Evolutionary conservation across 2,888 invertebrate genomes (phyloP), one percentile per base, ranked within the genome.

Genomic region (Bombyx huttoni): DNA sequence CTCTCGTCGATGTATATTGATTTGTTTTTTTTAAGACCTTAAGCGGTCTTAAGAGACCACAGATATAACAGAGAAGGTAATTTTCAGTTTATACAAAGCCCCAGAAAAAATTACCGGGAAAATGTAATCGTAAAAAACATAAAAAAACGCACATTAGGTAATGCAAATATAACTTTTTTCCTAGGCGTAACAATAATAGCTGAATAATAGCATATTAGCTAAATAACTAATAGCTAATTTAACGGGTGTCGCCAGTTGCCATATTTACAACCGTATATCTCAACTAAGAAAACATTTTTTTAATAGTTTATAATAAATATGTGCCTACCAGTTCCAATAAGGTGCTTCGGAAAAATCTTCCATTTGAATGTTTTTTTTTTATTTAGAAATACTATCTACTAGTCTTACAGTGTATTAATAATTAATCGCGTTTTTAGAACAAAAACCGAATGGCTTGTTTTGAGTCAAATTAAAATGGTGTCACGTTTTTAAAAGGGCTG

Each of bases 311-410:
- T 10, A 40, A 40, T 40, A 40, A 40, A 8, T 10, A 40, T 12
- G 40, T 78, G 68, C 74, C 67, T 52, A 63, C 50, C 24, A 24
- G 24, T 24, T 24, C 24, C 24, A 24, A 57, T 57, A 56, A 69
- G 84, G 82, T 84, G 84, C 82, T 81, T 73, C 60, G 53, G 60
- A 54, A 66, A 62, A 60, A 58, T 67, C 71, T 77, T 77, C 73
- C 77, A 78, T 72, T 3, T 1, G 24, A 24, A 24, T 5, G 24
- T 24, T 24, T 24, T 24, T 24, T 24, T 24, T 71, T 63, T 68
- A 67, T 58, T 63, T 70, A 73, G 63, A 63, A 59, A 63, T 68
- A 67, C 68, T 73, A 78, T 66, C 68, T 67, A 70, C 81, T 83
- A 83, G 83, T 83, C 81, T 71, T 77, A 70, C 51, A 52, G 54